phyloP scores from a whole-genome alignment of 1,140 invertebrate genomes.

The Fopius arisanus region DNA sequence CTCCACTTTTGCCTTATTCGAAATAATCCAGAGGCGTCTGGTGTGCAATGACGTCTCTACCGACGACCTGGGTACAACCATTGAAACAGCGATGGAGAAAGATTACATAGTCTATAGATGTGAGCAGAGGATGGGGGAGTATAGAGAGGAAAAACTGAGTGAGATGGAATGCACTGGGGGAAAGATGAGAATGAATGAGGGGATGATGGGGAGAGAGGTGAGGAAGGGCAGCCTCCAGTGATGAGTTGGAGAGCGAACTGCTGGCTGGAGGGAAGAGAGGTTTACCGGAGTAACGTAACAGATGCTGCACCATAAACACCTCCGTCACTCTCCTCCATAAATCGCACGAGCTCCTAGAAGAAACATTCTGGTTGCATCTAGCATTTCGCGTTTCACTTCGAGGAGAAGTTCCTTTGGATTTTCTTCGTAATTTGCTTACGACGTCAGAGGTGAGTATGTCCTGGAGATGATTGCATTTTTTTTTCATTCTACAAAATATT shows the following conservation, averaged over 20 bases:
- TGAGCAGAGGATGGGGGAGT: slow-evolving; percentile 21
- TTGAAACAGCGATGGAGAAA: slow-evolving; percentile 33
- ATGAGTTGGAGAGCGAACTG: slow-evolving; percentile 29
- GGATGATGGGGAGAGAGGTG: slow-evolving; percentile 32
- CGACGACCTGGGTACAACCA: slow-evolving; percentile 30
- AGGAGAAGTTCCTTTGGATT: slow-evolving; percentile 22
- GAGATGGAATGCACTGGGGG: not conserved
- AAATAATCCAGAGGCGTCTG: slow-evolving; percentile 63
- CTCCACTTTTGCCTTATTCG: slow-evolving; percentile 62
- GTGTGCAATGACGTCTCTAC: slow-evolving; percentile 58
- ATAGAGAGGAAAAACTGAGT: slow-evolving; percentile 26
- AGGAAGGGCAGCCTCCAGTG: slow-evolving; percentile 19
- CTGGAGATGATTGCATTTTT: too few relatives aligned
- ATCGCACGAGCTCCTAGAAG: slow-evolving; percentile 61
- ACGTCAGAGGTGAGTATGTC: not conserved
- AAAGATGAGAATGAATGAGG: slow-evolving; percentile 6
- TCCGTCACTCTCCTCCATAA: slow-evolving; percentile 65
- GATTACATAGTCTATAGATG: not conserved
- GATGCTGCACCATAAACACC: slow-evolving; percentile 66
- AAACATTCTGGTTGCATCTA: slow-evolving; percentile 58
- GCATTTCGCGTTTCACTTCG: slow-evolving; percentile 35
- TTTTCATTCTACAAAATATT: too few relatives aligned
- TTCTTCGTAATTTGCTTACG: not conserved
- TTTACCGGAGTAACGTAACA: slow-evolving; percentile 57
- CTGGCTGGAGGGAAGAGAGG: slow-evolving; percentile 28